These are phyloP conservation scores for Galeopterus variegatus DNA, from an alignment of 2,113 vertebrate species.

Conservation along the genomic window DNA sequence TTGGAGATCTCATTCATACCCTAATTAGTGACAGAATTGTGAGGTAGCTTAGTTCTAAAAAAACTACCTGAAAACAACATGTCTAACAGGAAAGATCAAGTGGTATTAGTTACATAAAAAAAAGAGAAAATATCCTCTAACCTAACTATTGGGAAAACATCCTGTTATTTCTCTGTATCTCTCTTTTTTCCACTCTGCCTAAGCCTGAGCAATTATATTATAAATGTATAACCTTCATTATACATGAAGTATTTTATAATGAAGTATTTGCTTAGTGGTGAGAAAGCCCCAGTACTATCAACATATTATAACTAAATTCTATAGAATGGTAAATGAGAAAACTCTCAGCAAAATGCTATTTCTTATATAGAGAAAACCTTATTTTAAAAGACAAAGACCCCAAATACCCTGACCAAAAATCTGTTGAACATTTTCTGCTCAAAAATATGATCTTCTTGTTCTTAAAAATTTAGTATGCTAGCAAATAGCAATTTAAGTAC, in stretches of 20 bases:
- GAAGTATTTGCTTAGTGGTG: not conserved
- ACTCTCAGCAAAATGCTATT: not conserved
- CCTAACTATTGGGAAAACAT: not conserved
- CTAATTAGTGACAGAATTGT: not conserved
- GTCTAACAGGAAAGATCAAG: slow-evolving; percentile 17
- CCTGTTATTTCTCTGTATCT: not conserved
- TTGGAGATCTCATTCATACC: not conserved
- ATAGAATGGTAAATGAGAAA: slow-evolving; percentile 31
- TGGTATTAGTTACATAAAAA: not conserved
- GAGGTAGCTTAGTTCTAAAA: not conserved
- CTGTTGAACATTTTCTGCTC: not conserved
- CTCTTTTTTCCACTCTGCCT: not conserved
- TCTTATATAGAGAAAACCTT: slow-evolving; percentile 29
- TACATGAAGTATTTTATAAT: too few relatives aligned
- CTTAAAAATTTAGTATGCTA: slow-evolving; percentile 5
- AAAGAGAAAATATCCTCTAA: not conserved
- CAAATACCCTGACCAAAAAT: slow-evolving; percentile 25
- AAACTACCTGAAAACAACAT: slow-evolving; percentile 18
- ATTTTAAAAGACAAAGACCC: slow-evolving; percentile 40
- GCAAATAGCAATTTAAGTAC: not conserved
- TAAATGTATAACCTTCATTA: slow-evolving; percentile 4
- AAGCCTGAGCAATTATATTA: not conserved
- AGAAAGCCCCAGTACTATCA: not conserved
- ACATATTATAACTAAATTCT: not conserved
- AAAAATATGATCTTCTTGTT: not conserved